A percentile compares a stretch with the other conserved stretches of the same genome.
phyloP scores from a whole-genome alignment of 2,888 invertebrate species.

The Pyrocoelia pectoralis region DNA sequence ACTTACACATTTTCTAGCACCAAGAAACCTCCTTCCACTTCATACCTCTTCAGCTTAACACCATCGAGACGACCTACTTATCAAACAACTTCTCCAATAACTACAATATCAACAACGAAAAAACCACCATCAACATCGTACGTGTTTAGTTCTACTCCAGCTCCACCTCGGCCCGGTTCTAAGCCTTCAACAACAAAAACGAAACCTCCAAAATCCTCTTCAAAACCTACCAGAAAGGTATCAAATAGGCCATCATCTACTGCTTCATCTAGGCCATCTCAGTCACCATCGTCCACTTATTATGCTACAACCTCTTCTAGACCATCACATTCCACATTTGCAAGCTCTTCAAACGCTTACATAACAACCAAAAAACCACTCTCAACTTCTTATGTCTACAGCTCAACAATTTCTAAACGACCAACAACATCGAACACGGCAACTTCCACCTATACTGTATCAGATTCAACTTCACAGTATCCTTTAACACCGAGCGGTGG shows the following conservation, averaged over 20 bases:
- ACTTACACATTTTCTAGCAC: slow-evolving; percentile 35
- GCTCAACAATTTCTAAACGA: slow-evolving; percentile 46
- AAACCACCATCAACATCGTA: slow-evolving; percentile 61
- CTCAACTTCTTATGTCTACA: slow-evolving; percentile 60
- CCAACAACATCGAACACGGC: slow-evolving; percentile 43
- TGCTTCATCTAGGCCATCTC: too few species aligned
- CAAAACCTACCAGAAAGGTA: slow-evolving; percentile 16
- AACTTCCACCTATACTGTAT: slow-evolving; percentile 47
- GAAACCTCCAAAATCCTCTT: slow-evolving; percentile 22
- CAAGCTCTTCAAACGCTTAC: slow-evolving; percentile 48
- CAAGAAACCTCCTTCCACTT: slow-evolving; percentile 36
- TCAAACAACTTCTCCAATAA: slow-evolving; percentile 40
- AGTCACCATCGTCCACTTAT: slow-evolving; percentile 1
- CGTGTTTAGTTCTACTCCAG: slow-evolving; percentile 56
- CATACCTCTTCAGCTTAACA: slow-evolving; percentile 15
- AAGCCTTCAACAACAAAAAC: slow-evolving; percentile 36
- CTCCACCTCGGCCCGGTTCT: slow-evolving; percentile 42
- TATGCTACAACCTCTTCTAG: slow-evolving; percentile 43
- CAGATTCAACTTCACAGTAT: slow-evolving; percentile 33
- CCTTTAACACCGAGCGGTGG: slow-evolving; percentile 34
- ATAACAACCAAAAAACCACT: slow-evolving; percentile 51
- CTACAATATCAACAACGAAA: slow-evolving; percentile 36
- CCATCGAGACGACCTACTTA: slow-evolving; percentile 39
- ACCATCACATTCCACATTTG: slow-evolving; percentile 53
- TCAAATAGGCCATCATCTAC: slow-evolving; percentile 11